Percentiles rank a stretch among this genome's conserved stretches.
These are phyloP conservation scores for Sminthurides aquaticus DNA, from an alignment of 2,888 invertebrate genomes.

Conservation along the genomic window DNA sequence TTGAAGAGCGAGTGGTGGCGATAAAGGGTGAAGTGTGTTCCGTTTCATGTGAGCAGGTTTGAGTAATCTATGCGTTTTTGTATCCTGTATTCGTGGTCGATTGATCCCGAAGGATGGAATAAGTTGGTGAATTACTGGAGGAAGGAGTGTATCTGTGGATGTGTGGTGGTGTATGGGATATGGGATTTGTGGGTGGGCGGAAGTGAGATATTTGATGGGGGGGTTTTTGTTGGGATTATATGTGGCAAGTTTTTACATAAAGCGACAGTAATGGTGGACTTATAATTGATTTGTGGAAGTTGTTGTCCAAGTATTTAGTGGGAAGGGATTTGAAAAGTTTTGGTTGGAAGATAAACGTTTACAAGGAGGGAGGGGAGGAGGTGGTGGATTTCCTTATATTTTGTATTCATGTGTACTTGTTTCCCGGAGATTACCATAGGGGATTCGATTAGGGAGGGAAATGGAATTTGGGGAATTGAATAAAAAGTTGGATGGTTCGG, in stretches of 20 bases:
- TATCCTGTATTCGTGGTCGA: slow-evolving; percentile 17
- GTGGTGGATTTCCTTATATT: no score
- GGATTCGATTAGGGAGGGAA: no score
- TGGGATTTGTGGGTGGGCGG: no score
- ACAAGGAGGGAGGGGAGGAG: no score
- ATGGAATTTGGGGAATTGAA: no score
- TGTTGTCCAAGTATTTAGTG: not conserved
- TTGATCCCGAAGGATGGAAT: slow-evolving; percentile 15
- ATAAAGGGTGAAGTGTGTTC: slow-evolving; percentile 39
- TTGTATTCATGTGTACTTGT: no score
- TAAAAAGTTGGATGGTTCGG: no score
- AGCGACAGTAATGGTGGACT: not conserved
- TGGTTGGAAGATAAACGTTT: no score
- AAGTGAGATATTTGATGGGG: not conserved
- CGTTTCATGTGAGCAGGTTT: slow-evolving; percentile 41
- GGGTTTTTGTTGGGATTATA: not conserved
- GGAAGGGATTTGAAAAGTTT: not conserved
- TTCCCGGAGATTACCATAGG: no score
- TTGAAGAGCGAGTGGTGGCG: no score
- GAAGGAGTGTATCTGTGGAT: no score
- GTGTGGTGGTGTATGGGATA: no score
- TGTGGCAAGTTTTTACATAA: not conserved
- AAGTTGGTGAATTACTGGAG: not conserved
- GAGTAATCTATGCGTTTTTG: slow-evolving; percentile 36
- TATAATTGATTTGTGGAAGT: not conserved